Percentiles rank a stretch among this genome's conserved stretches.
phyloP scores from a whole-genome alignment of 1,140 invertebrate species.

The Polyergus mexicanus region DNA sequence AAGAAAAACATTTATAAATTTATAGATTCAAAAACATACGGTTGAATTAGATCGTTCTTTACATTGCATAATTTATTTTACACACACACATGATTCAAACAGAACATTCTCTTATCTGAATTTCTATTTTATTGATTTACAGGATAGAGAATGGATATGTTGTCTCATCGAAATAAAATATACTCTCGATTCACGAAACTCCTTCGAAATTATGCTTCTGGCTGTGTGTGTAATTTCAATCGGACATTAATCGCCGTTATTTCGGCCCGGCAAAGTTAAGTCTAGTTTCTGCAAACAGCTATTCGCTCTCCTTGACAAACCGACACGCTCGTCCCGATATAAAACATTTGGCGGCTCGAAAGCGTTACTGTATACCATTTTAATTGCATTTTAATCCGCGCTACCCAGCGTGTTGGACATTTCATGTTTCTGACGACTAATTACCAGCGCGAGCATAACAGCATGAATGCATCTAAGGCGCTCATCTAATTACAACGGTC shows the following conservation, averaged over 20 bases:
- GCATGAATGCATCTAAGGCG: conserved; percentile 19
- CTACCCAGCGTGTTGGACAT: neutral
- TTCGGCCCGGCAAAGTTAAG: neutral
- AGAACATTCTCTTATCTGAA: too few relatives aligned
- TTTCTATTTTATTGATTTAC: too few relatives aligned
- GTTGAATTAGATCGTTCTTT: too few relatives aligned
- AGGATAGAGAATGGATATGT: neutral
- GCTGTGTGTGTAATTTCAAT: neutral
- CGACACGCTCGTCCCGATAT: conserved; percentile 11
- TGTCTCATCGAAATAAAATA: neutral
- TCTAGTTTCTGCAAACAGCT: conserved; percentile 8
- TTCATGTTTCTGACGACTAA: neutral
- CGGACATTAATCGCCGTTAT: neutral
- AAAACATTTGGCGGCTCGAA: neutral
- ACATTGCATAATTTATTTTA: too few relatives aligned
- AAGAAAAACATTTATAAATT: too few relatives aligned
- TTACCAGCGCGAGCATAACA: conserved; percentile 1
- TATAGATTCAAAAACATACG: too few relatives aligned
- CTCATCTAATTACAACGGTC: conserved; percentile 10
- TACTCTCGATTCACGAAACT: neutral
- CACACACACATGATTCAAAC: too few relatives aligned
- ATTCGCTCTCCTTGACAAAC: neutral
- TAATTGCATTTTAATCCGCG: conserved; percentile 41
- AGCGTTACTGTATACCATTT: conserved; percentile 12
- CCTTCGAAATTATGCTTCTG: neutral